These are phyloP conservation scores for Cosmorhoe ocellata DNA, from an alignment of 2,888 invertebrate species.

Conservation along the genomic window DNA sequence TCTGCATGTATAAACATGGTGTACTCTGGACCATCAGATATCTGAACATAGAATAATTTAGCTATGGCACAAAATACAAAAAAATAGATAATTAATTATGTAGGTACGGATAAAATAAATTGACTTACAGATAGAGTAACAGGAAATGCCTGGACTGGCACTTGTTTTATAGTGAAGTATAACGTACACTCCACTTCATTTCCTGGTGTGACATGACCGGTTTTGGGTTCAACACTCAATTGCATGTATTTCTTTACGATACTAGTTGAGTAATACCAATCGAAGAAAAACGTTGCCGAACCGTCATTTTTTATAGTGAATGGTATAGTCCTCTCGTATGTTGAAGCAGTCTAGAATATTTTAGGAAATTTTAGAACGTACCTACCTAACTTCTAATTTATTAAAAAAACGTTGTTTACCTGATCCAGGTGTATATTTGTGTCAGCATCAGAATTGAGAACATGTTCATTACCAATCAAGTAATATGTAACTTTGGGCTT, in stretches of 20 bases:
- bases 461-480: slow-evolving; percentile 64
- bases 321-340: slow-evolving; percentile 66
- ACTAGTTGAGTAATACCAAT: slow-evolving; percentile 61
- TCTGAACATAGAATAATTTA: slow-evolving; percentile 59
- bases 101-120: too few relatives aligned
- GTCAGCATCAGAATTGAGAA: slow-evolving; percentile 56
- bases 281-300: slow-evolving; percentile 70
- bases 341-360: slow-evolving; percentile 65
- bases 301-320: slow-evolving; percentile 71
- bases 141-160: slow-evolving; percentile 68
- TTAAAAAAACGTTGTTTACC: too few relatives aligned
- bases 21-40: slow-evolving; percentile 86
- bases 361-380: too few relatives aligned
- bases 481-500: slow-evolving; percentile 75
- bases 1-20: slow-evolving; percentile 81
- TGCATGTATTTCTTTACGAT: slow-evolving; percentile 67
- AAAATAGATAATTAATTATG: background rate
- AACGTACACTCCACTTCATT: slow-evolving; percentile 58
- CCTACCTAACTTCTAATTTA: too few relatives aligned
- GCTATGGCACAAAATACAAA: background rate
- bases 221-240: slow-evolving; percentile 61
- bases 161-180: slow-evolving; percentile 63
- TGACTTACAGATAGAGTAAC: slow-evolving; percentile 57
- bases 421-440: slow-evolving; percentile 74
- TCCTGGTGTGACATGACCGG: slow-evolving; percentile 63